Conservation (phyloP, 2,888 invertebrate genomes). For the Euproctis similis region DNA sequence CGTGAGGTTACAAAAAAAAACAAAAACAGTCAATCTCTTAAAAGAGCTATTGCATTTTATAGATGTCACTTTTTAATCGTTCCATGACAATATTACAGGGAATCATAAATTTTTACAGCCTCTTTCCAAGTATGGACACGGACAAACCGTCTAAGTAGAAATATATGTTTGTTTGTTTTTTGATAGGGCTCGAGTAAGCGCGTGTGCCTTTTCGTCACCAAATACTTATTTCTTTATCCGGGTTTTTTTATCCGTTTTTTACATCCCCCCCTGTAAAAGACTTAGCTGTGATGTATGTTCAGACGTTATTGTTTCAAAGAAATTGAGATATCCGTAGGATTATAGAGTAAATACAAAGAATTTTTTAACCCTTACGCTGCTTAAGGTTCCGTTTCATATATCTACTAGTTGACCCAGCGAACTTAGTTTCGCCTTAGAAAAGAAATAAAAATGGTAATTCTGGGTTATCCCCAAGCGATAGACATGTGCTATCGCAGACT, state of each 20-base stretch:
- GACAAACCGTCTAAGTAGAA: constrained; percentile 64
- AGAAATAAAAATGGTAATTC: too few species aligned
- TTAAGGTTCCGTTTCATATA: too few species aligned
- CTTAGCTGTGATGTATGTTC: constrained; percentile 38
- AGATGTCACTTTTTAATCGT: constrained; percentile 19
- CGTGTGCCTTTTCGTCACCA: constrained; percentile 60
- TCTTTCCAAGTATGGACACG: constrained; percentile 59
- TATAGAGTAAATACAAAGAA: constrained; percentile 25
- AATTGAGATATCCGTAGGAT: constrained; percentile 46
- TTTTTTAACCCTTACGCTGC: too few species aligned
- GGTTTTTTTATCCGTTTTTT: constrained; percentile 39
- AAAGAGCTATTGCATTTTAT: too few species aligned
- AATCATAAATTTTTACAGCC: constrained; percentile 71
- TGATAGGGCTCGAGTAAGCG: constrained; percentile 69
- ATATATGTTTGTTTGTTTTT: constrained; percentile 69
- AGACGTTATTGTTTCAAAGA: constrained; percentile 61
- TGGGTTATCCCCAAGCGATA: too few species aligned
- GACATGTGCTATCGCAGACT: too few species aligned
- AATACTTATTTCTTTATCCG: constrained; percentile 38
- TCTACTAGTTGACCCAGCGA: too few species aligned
- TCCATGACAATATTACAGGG: constrained; percentile 53
- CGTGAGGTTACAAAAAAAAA: too few species aligned
- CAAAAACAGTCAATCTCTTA: too few species aligned
- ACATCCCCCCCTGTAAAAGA: constrained; percentile 65
- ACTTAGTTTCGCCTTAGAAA: too few species aligned